Evolutionary conservation across 2,113 vertebrate species (phyloP).

Genomic region (Varanus komodoensis): DNA sequence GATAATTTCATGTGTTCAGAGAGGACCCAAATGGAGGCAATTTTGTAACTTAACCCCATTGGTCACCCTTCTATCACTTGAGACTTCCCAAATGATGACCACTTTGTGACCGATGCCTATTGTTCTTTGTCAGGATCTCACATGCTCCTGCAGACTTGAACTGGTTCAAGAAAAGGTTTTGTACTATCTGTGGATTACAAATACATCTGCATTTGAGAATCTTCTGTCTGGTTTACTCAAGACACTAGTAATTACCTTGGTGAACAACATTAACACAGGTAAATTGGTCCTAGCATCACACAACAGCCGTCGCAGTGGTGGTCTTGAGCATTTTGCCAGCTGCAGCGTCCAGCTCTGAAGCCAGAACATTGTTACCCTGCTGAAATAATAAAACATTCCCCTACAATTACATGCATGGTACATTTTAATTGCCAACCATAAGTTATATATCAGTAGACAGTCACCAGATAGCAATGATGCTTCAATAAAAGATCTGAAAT

Average conservation of each 20-base stretch:
- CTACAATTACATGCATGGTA: slow-evolving; percentile 21
- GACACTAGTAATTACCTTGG: slow-evolving; percentile 80
- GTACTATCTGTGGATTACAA: no score
- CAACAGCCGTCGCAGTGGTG: slow-evolving; percentile 59
- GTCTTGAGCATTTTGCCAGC: slow-evolving; percentile 52
- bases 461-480: slow-evolving; percentile 11
- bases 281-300: slow-evolving; percentile 60
- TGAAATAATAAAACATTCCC: slow-evolving; percentile 59
- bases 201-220: neutral
- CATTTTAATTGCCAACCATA: slow-evolving; percentile 36
- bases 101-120: no score
- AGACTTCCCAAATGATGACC: no score
- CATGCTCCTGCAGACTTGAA: no score
- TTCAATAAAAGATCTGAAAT: slow-evolving; percentile 24
- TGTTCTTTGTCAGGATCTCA: no score
- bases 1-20: neutral
- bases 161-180: neutral
- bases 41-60: neutral
- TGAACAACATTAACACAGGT: slow-evolving; percentile 86
- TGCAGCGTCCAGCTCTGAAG: slow-evolving; percentile 68
- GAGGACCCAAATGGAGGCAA: neutral
- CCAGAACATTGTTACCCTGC: slow-evolving; percentile 73
- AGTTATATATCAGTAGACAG: slow-evolving; percentile 42
- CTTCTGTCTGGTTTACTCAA: slow-evolving; percentile 11
- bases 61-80: no score